Conservation (phyloP, 2,113 vertebrate species). For the Columba janthina region DNA sequence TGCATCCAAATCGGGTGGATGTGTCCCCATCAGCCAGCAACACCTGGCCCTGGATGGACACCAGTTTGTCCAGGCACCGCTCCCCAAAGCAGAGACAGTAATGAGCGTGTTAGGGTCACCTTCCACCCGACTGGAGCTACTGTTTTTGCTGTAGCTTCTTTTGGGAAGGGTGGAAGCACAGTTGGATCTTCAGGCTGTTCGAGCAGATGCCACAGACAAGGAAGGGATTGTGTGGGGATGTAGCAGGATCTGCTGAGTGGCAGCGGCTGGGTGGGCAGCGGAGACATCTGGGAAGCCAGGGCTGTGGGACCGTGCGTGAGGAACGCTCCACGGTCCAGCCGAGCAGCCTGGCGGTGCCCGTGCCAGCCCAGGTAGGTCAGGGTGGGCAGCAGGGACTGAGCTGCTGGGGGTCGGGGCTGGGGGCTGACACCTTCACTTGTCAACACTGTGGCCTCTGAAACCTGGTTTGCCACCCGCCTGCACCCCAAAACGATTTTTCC, state of each 20-base stretch:
- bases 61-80: not conserved
- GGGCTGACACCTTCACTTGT: fast-evolving
- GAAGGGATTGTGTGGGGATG: fast-evolving
- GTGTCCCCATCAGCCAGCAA: not conserved
- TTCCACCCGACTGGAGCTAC: fast-evolving
- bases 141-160: not conserved
- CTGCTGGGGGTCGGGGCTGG: not conserved
- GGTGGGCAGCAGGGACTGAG: not conserved
- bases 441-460: too few species aligned
- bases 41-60: not conserved
- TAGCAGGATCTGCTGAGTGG: fast-evolving
- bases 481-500: fast-evolving
- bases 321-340: not conserved
- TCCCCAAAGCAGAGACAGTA: not conserved
- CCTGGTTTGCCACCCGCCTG: not conserved
- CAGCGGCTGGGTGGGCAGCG: not conserved
- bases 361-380: not conserved
- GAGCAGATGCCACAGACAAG: not conserved
- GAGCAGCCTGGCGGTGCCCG: not conserved
- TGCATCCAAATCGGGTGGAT: not conserved
- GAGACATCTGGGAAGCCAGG: too few species aligned
- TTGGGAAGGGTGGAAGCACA: not conserved
- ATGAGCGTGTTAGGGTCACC: too few species aligned
- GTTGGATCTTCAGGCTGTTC: not conserved
- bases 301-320: fast-evolving